Evolutionary conservation across 1,140 invertebrate species (phyloP).

Genomic region (Megathymus violae): DNA sequence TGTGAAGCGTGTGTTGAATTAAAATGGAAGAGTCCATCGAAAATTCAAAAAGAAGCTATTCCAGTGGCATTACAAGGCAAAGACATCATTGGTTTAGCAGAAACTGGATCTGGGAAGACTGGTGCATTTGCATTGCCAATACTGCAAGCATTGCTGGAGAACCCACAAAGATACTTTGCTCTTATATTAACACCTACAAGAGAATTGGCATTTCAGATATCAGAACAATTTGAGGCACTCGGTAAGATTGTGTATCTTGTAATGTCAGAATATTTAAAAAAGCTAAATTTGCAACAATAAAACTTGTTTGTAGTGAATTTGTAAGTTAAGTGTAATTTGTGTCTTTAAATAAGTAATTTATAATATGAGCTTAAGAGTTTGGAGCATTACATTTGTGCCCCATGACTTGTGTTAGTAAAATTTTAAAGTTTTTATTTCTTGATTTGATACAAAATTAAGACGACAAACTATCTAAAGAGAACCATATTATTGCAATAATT

Average conservation of each 20-base stretch:
- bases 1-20: slow-evolving; percentile 96
- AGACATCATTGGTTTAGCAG: slow-evolving; percentile 98
- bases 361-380: no score
- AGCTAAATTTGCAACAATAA: no score
- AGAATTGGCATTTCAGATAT: slow-evolving; percentile 98
- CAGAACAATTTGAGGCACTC: slow-evolving; percentile 97
- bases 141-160: slow-evolving; percentile 94
- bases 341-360: no score
- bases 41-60: slow-evolving; percentile 97
- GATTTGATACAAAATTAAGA: no score
- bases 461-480: no score
- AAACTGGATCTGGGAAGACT: slow-evolving; percentile 99
- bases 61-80: slow-evolving; percentile 95
- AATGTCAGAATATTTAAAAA: no score
- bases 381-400: no score
- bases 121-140: slow-evolving; percentile 98
- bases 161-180: slow-evolving; percentile 97
- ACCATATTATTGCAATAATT: no score
- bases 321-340: no score
- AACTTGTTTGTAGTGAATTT: no score
- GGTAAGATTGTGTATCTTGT: slow-evolving; percentile 85
- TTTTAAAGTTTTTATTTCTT: no score
- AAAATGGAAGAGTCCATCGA: slow-evolving; percentile 97
- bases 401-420: no score
- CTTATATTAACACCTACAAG: slow-evolving; percentile 97